These are phyloP conservation scores for Melanostoma mellinum DNA, from an alignment of 2,888 invertebrate genomes.

Conservation along the genomic window DNA sequence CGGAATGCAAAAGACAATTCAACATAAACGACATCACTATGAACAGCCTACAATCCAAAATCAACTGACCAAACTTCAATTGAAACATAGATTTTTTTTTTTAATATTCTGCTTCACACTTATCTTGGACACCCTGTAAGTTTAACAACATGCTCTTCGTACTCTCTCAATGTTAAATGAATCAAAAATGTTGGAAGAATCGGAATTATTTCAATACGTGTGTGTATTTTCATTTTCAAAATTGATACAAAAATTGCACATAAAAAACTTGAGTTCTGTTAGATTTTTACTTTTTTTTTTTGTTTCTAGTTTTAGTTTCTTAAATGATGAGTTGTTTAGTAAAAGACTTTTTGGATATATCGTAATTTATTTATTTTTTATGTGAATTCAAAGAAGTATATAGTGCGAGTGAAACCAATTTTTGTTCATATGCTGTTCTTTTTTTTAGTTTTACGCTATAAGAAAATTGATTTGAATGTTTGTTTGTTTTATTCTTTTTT, in stretches of 20 bases:
- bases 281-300: slow-evolving; percentile 4
- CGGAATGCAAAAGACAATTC: too few species aligned
- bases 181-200: slow-evolving; percentile 7
- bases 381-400: slow-evolving; percentile 55
- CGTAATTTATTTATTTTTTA: slow-evolving; percentile 25
- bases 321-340: slow-evolving; percentile 40
- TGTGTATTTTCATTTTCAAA: not conserved
- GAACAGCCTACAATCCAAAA: too few species aligned
- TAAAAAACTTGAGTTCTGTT: slow-evolving; percentile 43
- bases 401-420: slow-evolving; percentile 71
- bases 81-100: too few species aligned
- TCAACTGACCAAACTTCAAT: too few species aligned
- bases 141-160: slow-evolving; percentile 20
- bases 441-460: slow-evolving; percentile 3
- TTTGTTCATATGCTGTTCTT: slow-evolving; percentile 58
- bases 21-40: too few species aligned
- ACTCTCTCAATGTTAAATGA: slow-evolving; percentile 6
- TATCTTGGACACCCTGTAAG: slow-evolving; percentile 10
- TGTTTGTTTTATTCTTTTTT: slow-evolving; percentile 5
- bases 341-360: slow-evolving; percentile 33
- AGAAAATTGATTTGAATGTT: slow-evolving; percentile 44
- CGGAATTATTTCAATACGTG: not conserved
- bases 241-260: slow-evolving; percentile 59
- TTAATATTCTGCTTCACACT: not conserved
- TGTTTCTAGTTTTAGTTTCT: slow-evolving; percentile 6